phyloP scores from a whole-genome alignment of 2,888 invertebrate species.

The Euzetes globulus region DNA sequence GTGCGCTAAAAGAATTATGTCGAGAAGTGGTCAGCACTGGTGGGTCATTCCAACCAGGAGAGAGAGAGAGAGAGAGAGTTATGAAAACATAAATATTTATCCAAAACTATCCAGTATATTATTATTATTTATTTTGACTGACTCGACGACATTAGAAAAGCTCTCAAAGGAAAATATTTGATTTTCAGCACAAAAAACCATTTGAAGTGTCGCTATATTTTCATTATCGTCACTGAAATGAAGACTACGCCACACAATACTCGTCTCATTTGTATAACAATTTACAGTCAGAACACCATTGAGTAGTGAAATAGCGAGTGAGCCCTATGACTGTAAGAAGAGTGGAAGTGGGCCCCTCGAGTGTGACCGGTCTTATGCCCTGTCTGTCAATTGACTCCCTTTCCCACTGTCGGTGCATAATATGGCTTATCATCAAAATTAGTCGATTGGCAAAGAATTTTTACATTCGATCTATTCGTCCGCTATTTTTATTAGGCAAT shows the following conservation, averaged over 20 bases:
- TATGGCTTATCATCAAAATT: neutral
- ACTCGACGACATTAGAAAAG: too few relatives aligned
- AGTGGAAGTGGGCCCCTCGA: neutral
- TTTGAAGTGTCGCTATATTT: too few relatives aligned
- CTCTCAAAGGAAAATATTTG: too few relatives aligned
- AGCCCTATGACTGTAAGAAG: neutral
- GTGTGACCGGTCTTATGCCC: constrained; percentile 10
- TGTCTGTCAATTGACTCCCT: neutral
- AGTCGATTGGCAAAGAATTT: neutral
- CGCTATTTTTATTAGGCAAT: neutral
- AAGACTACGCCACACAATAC: neutral
- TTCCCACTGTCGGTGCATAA: neutral
- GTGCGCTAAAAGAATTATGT: too few relatives aligned
- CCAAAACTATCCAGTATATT: neutral
- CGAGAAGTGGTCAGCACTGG: too few relatives aligned
- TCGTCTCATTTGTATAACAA: neutral
- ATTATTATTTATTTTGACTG: too few relatives aligned
- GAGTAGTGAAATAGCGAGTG: neutral
- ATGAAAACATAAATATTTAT: too few relatives aligned
- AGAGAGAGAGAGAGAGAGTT: too few relatives aligned
- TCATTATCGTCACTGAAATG: too few relatives aligned
- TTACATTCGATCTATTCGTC: neutral
- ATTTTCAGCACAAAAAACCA: too few relatives aligned
- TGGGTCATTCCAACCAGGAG: too few relatives aligned
- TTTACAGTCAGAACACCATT: neutral